Evolutionary conservation across 1,140 invertebrate species (phyloP), one percentile per base, ranked within the genome.

Genomic region (Saxidomus purpurata): DNA sequence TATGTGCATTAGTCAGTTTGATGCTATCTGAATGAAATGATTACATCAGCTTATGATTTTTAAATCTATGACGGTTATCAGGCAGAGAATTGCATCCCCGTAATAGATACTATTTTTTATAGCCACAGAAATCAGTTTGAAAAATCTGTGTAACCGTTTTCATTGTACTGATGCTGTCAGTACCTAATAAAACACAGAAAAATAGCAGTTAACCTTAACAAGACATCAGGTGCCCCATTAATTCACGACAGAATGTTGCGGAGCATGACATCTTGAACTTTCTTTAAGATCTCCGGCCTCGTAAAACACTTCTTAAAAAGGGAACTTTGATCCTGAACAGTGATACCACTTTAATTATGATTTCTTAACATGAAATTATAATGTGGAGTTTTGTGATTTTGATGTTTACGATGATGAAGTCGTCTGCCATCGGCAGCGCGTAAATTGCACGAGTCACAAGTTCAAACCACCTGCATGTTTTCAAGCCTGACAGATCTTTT

Each of bases 241-340:
- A 38, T 38, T 71, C 17, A 71, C 13, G 36, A 36, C 34, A 71
- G 19, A 36, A 71, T 19, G 11, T 38, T 19, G 22, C 31, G 25
- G 67, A 28, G 34, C 67, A 38, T 38, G 67, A 38, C 67, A 71
- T 28, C 2, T 17, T 71, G 67, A 71, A 71, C 67, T 71, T 71
- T 71, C 67, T 38, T 36, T 71, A 15, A 38, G 67, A 71, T 71
- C 34, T 38, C 15, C 11, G n/a, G 4, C 13, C 67, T 1, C 67
- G n/a, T 71, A 71, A 71, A 71, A 36, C 67, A 38, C 34, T 38
- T 71, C 34, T 71, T 71, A 71, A 71, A 71, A 71, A 71, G 67
- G 34, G 67, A 71, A n/a, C 67, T 71, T 71, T 71, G 67, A 71
- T 71, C 38, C 11, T 38, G 28, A 40, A 38, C 11, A 38, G 36